Evolutionary conservation across 2,888 invertebrate species (phyloP).

Genomic region (Leptinotarsa tumamoca): DNA sequence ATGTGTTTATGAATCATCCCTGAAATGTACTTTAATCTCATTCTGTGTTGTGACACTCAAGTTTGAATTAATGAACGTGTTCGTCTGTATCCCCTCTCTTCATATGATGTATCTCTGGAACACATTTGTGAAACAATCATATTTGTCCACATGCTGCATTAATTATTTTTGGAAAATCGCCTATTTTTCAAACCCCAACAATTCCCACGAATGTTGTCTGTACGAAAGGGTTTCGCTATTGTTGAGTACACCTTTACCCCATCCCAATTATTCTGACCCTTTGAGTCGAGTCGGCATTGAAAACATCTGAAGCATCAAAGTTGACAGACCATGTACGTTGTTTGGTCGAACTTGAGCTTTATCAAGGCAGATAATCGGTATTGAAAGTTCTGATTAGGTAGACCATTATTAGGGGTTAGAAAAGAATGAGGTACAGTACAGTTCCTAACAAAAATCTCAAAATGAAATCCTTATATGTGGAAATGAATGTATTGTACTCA

Average conservation of each 20-base stretch:
- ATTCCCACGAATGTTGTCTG: conserved; percentile 46
- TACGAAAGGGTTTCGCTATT: conserved; percentile 48
- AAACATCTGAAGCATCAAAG: conserved; percentile 43
- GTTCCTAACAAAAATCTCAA: background rate
- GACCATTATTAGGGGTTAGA: conserved; percentile 2
- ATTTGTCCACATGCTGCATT: conserved; percentile 28
- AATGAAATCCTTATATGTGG: too few relatives aligned
- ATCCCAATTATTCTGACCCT: conserved; percentile 47
- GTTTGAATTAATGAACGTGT: too few relatives aligned
- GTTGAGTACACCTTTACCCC: conserved; percentile 46
- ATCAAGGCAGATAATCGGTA: conserved; percentile 42
- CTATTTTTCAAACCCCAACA: conserved; percentile 39
- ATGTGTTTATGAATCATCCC: too few relatives aligned
- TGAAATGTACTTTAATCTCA: too few relatives aligned
- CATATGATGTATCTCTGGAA: background rate
- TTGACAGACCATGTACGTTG: conserved; percentile 35
- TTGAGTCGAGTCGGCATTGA: conserved; percentile 37
- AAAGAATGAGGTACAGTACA: conserved; percentile 4
- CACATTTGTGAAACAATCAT: conserved; percentile 29
- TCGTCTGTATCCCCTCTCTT: background rate
- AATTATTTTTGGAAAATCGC: conserved; percentile 40
- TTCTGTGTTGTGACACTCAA: too few relatives aligned
- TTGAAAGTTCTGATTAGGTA: conserved; percentile 36
- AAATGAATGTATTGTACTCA: too few relatives aligned
- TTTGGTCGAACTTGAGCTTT: conserved; percentile 36